Percentiles rank a stretch among this genome's conserved stretches.
These are phyloP conservation scores for Nycticebus coucang DNA, from an alignment of 2,113 vertebrate genomes.

Conservation along the genomic window DNA sequence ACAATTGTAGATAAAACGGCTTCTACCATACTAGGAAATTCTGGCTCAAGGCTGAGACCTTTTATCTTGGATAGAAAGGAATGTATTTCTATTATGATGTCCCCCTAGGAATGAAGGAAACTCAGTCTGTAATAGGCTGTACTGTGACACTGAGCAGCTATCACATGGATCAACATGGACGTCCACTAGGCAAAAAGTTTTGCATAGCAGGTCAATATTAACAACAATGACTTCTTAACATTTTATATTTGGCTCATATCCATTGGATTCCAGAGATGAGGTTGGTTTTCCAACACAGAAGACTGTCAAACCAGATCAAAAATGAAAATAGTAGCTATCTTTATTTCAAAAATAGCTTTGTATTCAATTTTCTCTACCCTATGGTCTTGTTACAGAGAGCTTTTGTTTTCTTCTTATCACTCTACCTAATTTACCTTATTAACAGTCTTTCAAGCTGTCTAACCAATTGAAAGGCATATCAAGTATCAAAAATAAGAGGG, in stretches of 20 bases:
- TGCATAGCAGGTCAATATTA: not conserved
- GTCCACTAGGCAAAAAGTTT: not conserved
- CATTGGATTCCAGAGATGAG: slow-evolving; percentile 25
- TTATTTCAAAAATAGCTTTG: not conserved
- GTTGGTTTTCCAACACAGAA: slow-evolving; percentile 26
- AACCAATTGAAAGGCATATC: not conserved
- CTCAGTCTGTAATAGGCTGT: not conserved
- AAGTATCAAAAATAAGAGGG: not conserved
- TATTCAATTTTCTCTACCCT: slow-evolving; percentile 8
- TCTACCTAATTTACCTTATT: not conserved
- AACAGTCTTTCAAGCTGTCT: not conserved
- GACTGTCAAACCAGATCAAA: slow-evolving; percentile 34
- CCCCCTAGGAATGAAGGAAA: not conserved
- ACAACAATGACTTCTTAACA: not conserved
- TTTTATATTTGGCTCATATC: slow-evolving; percentile 13
- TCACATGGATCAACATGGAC: not conserved
- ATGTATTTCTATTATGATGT: not conserved
- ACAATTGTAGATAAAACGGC: not conserved
- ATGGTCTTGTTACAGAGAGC: not conserved
- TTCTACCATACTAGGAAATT: not conserved
- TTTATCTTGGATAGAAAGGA: slow-evolving; percentile 9
- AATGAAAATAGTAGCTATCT: not conserved
- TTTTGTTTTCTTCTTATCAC: not conserved
- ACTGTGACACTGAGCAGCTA: not conserved
- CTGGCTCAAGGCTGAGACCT: not conserved